Conservation (phyloP, 2,113 vertebrate species). For the Sander vitreus region DNA sequence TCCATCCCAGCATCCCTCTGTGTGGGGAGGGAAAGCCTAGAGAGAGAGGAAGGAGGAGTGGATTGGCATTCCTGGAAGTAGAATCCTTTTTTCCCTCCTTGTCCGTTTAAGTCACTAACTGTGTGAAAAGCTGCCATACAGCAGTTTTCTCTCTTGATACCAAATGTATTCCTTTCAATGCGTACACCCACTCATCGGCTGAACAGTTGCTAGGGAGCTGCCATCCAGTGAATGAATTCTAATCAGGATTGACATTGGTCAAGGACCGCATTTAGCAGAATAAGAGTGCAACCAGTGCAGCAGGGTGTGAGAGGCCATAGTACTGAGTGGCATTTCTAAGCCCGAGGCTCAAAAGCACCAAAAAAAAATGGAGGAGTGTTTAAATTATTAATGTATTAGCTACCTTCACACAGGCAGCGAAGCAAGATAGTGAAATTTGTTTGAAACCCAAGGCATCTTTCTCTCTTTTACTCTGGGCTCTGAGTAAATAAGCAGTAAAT, state of each 20-base stretch:
- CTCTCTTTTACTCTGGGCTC: conserved; percentile 10
- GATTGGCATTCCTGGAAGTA: conserved; percentile 58
- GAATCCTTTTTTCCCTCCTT: background rate
- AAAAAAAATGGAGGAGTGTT: conserved; percentile 40
- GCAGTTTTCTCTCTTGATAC: conserved; percentile 41
- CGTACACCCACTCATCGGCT: conserved; percentile 48
- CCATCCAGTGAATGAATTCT: conserved; percentile 44
- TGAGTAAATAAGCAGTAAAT: conserved; percentile 49
- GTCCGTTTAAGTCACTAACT: background rate
- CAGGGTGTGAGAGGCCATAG: conserved; percentile 21
- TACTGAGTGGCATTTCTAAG: conserved; percentile 42
- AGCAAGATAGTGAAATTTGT: conserved; percentile 48
- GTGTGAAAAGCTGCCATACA: conserved; percentile 30
- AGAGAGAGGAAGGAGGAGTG: conserved; percentile 27
- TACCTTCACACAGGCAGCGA: conserved; percentile 55
- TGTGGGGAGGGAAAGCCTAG: conserved; percentile 59
- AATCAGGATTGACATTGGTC: conserved; percentile 40
- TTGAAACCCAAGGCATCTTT: conserved; percentile 28
- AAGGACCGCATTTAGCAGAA: conserved; percentile 35
- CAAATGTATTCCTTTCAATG: conserved; percentile 38
- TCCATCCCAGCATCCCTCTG: conserved; percentile 60
- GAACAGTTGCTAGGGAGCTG: conserved; percentile 66
- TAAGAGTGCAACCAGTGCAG: conserved; percentile 26
- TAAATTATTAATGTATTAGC: conserved; percentile 72
- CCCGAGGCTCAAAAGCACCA: conserved; percentile 42